Evolutionary conservation across 2,113 vertebrate genomes (phyloP).

Genomic region (Mesembrinibis cayennensis): DNA sequence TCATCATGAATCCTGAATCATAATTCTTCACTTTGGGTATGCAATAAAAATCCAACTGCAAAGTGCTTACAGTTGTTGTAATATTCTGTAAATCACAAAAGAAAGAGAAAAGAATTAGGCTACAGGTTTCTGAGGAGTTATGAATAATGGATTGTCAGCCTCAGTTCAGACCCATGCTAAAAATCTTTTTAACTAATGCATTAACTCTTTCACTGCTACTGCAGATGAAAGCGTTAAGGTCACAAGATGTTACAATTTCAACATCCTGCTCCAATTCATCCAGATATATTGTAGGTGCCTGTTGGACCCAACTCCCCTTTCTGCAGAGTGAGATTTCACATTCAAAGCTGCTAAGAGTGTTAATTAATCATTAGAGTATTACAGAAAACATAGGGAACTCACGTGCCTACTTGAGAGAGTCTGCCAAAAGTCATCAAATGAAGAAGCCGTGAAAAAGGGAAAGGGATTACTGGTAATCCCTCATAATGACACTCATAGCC

Average conservation of each 20-base stretch:
- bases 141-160: constrained; percentile 57
- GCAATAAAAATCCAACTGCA: constrained; percentile 45
- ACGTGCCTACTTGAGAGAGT: neutral
- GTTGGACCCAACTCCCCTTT: neutral
- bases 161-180: constrained; percentile 12
- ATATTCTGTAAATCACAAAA: constrained; percentile 48
- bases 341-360: neutral
- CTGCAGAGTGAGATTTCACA: neutral
- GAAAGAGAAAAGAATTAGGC: constrained; percentile 18
- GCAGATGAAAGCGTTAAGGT: constrained; percentile 39
- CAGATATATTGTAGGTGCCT: neutral
- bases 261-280: constrained; percentile 16
- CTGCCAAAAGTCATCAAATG: neutral
- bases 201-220: constrained; percentile 42
- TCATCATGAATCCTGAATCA: neutral
- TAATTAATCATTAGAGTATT: neutral
- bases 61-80: constrained; percentile 33
- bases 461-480: neutral
- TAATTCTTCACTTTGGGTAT: neutral
- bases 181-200: constrained; percentile 48
- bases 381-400: neutral
- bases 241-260: constrained; percentile 5
- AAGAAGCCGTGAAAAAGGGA: neutral
- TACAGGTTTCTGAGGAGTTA: constrained; percentile 18
- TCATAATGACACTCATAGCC: neutral